Evolutionary conservation across 2,113 vertebrate genomes (phyloP), one percentile per base, ranked within the genome.

Genomic region (Python bivittatus): DNA sequence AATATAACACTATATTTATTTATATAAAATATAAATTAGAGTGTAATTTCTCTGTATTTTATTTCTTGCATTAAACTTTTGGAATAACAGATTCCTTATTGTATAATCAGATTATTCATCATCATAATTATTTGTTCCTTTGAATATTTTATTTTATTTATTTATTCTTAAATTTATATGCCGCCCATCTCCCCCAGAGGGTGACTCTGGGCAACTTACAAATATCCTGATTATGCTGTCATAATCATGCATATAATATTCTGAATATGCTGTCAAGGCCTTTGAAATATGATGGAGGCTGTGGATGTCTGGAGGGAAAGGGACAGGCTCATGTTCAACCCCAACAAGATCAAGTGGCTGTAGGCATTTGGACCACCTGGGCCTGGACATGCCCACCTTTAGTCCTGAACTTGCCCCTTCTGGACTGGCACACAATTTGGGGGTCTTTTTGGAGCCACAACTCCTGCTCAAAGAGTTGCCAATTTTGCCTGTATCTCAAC

Each of bases 51-150:
- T 17, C 17, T 23, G 0, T 25, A 90, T 91, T 94, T 29, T 11
- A 91, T 91, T 92, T 68, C 23, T 44, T 56, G 1, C 52, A 33
- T 84, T 93, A 89, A 84, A 57, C 93, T 93, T 44, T 93, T 84
- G 92, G 89, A 93, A 91, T 8, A 42, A 88, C 88, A 68, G 7
- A 27, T 8, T 86, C 6, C 17, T 56, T 95, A 83, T n/a, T 0
- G 0, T 61, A 87, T 91, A 54, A 93, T 90, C 33, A 86, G 87
- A 92, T 11, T 2, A n/a, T n/a, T 91, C 38, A 85, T 15, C 48
- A 13, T 42, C 12, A 57, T 84, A 0, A 0, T 72, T 38, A 61
- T 91, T 17, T 38, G n/a, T 79, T 79, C 38, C 33, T 79, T 79
- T 42, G 17, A 79, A 79, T 42, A n/a, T n/a, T n/a, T n/a, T n/a